A percentile compares a stretch with the other conserved stretches of the same genome.
Conservation (phyloP, 2,888 invertebrate species). For the Agrochola circellaris region DNA sequence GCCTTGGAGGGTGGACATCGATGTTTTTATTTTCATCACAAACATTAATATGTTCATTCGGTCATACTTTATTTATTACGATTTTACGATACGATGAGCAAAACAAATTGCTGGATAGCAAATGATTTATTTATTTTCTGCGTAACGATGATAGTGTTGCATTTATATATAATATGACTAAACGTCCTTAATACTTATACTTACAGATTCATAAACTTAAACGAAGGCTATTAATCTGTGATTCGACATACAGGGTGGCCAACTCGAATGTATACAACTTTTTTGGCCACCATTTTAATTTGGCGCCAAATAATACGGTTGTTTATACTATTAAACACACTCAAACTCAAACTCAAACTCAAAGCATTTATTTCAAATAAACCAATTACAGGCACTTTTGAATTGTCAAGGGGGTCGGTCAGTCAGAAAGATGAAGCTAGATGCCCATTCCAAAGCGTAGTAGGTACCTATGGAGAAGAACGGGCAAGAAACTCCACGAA, state of each 20-base stretch:
- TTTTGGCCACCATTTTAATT: background rate
- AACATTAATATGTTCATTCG: constrained; percentile 81
- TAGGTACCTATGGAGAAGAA: too few species aligned
- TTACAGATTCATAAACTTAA: background rate
- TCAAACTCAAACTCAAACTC: too few species aligned
- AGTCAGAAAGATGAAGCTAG: too few species aligned
- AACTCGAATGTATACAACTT: rapidly evolving
- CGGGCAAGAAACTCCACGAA: too few species aligned
- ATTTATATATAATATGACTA: background rate
- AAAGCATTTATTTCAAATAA: too few species aligned
- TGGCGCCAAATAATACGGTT: background rate
- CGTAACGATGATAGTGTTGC: background rate
- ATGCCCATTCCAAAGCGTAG: too few species aligned
- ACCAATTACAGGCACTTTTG: too few species aligned
- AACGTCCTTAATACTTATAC: background rate
- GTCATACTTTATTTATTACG: constrained; percentile 65
- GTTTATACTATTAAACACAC: too few species aligned
- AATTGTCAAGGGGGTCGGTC: too few species aligned
- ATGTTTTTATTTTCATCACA: constrained; percentile 84
- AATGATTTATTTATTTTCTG: constrained; percentile 26
- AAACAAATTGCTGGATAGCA: constrained; percentile 38
- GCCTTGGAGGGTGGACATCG: constrained; percentile 85
- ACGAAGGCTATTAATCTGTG: background rate
- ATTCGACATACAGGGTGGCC: background rate
- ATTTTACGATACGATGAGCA: constrained; percentile 52